A percentile compares a stretch with the other conserved stretches of the same genome.
phyloP scores from a whole-genome alignment of 2,797 vertebrate species.

The Enteromius afrohamiltoni region DNA sequence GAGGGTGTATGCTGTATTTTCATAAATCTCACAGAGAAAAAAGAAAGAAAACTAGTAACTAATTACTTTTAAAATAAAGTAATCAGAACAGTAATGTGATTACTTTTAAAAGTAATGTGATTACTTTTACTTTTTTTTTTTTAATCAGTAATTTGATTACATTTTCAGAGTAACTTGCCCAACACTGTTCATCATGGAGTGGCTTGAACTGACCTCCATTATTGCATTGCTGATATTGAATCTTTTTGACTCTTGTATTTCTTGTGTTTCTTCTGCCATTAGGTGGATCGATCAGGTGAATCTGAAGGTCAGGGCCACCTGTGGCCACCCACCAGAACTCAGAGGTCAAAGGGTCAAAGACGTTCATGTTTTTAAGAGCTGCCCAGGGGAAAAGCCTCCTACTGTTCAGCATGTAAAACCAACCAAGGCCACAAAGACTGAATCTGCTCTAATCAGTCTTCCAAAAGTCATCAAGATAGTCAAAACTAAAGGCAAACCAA shows the following conservation, averaged over 20 bases:
- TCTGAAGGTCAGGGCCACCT: slow-evolving; percentile 85
- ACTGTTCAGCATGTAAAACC: slow-evolving; percentile 57
- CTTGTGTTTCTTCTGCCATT: slow-evolving; percentile 6
- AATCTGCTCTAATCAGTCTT: slow-evolving; percentile 65
- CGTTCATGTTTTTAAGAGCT: slow-evolving; percentile 82
- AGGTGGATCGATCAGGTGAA: slow-evolving; percentile 93
- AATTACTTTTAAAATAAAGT: too few relatives aligned
- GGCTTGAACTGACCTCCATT: neutral
- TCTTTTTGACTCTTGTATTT: slow-evolving; percentile 14
- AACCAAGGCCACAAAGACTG: slow-evolving; percentile 71
- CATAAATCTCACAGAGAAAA: too few relatives aligned
- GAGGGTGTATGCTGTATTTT: too few relatives aligned
- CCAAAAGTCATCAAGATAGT: slow-evolving; percentile 63
- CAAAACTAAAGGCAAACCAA: slow-evolving; percentile 66
- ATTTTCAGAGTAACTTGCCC: too few relatives aligned
- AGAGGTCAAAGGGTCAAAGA: slow-evolving; percentile 83
- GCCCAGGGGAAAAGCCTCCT: slow-evolving; percentile 73
- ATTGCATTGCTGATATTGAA: neutral
- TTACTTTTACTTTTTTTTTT: too few relatives aligned
- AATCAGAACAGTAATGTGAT: too few relatives aligned
- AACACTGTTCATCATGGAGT: neutral
- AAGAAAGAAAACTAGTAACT: too few relatives aligned
- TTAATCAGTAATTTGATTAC: too few relatives aligned
- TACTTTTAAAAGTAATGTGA: too few relatives aligned
- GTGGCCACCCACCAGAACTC: slow-evolving; percentile 82